These are phyloP conservation scores for Catagonus wagneri DNA, from an alignment of 2,113 vertebrate genomes.

Conservation along the genomic window DNA sequence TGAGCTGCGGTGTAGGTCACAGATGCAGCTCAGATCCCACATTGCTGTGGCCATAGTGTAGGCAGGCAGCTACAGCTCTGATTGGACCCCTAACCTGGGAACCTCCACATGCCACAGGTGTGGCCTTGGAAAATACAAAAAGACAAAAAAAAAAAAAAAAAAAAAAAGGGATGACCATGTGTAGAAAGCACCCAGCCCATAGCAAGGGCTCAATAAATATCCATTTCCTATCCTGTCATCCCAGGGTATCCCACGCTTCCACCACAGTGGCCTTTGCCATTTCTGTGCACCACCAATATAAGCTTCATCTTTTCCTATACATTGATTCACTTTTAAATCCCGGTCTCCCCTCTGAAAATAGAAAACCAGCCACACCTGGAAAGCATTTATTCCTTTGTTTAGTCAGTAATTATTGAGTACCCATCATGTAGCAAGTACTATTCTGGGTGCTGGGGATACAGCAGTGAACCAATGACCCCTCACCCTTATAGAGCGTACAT, in stretches of 20 bases:
- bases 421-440: background rate
- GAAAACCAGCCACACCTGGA: background rate
- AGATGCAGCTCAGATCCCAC: too few species aligned
- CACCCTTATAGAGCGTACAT: fast-evolving
- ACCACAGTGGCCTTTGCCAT: background rate
- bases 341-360: background rate
- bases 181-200: background rate
- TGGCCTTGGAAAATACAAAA: too few species aligned
- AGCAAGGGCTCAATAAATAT: background rate
- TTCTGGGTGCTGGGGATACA: background rate
- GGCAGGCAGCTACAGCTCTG: too few species aligned
- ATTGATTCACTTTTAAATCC: background rate
- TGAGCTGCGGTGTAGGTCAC: too few species aligned
- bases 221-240: background rate
- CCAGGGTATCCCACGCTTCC: background rate
- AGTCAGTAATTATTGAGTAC: background rate
- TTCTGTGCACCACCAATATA: background rate
- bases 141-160: too few species aligned
- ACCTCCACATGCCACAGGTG: too few species aligned
- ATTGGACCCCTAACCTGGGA: too few species aligned
- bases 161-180: background rate
- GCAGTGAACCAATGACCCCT: background rate
- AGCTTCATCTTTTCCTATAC: background rate
- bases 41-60: too few species aligned
- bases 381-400: background rate